These are phyloP conservation scores for Cyprinodon brontotheroides DNA, from an alignment of 2,113 vertebrate genomes.

Conservation along the genomic window DNA sequence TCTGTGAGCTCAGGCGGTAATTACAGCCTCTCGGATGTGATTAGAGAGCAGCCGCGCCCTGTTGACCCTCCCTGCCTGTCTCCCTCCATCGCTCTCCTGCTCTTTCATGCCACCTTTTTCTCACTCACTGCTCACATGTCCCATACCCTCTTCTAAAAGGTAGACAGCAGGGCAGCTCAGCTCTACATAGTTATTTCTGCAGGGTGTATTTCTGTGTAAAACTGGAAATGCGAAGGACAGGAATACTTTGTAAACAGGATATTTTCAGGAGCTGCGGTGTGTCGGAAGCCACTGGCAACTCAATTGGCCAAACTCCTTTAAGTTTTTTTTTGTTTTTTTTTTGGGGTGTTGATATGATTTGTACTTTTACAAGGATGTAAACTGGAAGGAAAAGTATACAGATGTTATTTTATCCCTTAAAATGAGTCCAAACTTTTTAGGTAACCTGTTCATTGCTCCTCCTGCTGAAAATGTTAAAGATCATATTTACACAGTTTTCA, in stretches of 20 bases:
- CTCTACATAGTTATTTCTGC: slow-evolving; percentile 54
- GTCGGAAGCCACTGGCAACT: not conserved
- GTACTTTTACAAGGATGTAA: not conserved
- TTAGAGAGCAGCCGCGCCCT: slow-evolving; percentile 80
- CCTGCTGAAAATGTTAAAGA: not conserved
- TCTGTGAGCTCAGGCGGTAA: slow-evolving; percentile 77
- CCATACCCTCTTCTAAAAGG: slow-evolving; percentile 34
- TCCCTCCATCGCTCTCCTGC: slow-evolving; percentile 49
- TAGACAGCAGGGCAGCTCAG: slow-evolving; percentile 50
- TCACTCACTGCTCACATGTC: slow-evolving; percentile 45
- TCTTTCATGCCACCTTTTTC: slow-evolving; percentile 48
- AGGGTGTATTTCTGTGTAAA: slow-evolving; percentile 47
- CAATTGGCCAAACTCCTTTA: not conserved
- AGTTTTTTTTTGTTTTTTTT: not conserved
- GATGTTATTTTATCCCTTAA: not conserved
- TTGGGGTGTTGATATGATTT: not conserved
- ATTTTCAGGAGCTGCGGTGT: slow-evolving; percentile 11
- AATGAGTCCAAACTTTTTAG: not conserved
- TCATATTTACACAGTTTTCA: no score
- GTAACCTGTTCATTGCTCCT: not conserved
- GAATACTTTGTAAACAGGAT: slow-evolving; percentile 32
- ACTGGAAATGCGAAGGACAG: slow-evolving; percentile 32
- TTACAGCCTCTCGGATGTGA: slow-evolving; percentile 81
- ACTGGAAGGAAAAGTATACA: not conserved
- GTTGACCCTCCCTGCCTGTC: slow-evolving; percentile 64